A percentile compares a stretch with the other conserved stretches of the same genome.
phyloP scores from a whole-genome alignment of 2,113 vertebrate genomes.

The Motacilla tschutschensis region DNA sequence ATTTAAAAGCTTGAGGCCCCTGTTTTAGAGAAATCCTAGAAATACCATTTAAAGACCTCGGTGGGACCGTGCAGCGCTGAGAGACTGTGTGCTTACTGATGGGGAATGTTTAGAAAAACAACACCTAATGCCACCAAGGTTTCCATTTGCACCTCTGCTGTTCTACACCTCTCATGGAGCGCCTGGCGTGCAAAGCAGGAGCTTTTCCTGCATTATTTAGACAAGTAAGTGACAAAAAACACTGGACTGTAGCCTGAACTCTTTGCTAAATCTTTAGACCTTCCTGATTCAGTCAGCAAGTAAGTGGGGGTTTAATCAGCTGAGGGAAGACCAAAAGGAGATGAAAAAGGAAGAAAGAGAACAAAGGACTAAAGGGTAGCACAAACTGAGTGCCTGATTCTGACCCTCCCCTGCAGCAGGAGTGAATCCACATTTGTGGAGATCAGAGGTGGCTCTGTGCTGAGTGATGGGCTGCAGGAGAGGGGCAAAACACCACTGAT shows the following conservation, averaged over 20 bases:
- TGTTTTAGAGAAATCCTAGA: conserved; percentile 46
- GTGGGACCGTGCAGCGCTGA: neutral
- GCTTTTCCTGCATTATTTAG: conserved; percentile 40
- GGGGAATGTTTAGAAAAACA: conserved; percentile 67
- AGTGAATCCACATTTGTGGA: neutral
- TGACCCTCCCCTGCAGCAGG: neutral
- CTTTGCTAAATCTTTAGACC: neutral
- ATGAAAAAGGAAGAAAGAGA: neutral
- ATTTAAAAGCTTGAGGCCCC: conserved; percentile 54
- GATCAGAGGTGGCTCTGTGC: neutral
- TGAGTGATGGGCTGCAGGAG: neutral
- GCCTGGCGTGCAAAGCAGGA: conserved; percentile 10
- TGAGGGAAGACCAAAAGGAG: neutral
- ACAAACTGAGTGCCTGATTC: neutral
- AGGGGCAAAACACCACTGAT: neutral
- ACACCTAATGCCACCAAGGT: conserved; percentile 53
- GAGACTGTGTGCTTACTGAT: conserved; percentile 38
- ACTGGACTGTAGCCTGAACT: neutral
- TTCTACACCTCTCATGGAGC: neutral
- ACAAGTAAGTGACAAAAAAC: conserved; percentile 37
- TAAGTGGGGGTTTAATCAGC: neutral
- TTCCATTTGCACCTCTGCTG: conserved; percentile 48
- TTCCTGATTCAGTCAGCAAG: neutral
- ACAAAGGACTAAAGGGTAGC: neutral
- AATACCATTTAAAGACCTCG: conserved; percentile 51